Conservation (phyloP, 2,113 vertebrate species). For the Excalfactoria chinensis region DNA sequence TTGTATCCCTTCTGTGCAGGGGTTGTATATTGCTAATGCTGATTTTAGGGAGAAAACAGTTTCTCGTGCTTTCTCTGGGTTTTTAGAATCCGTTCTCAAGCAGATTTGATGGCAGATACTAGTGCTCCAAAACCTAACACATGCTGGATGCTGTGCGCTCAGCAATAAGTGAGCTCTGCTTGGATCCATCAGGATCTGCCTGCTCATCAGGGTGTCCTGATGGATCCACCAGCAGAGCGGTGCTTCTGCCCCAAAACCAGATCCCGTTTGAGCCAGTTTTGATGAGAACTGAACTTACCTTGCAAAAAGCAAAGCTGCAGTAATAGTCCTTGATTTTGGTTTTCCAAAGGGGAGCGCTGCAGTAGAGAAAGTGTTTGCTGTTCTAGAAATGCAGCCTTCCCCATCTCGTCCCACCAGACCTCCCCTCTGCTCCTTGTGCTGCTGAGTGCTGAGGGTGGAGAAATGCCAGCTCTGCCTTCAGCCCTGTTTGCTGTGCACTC, state of each 20-base stretch:
- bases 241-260: neutral
- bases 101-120: neutral
- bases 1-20: fast-evolving
- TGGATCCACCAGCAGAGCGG: neutral
- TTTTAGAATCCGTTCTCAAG: neutral
- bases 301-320: neutral
- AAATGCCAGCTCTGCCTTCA: fast-evolving
- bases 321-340: neutral
- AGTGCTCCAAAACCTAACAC: fast-evolving
- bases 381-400: neutral
- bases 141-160: fast-evolving
- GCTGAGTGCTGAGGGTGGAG: neutral
- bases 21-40: neutral
- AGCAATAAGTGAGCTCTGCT: neutral
- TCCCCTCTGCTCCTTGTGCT: neutral
- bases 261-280: neutral
- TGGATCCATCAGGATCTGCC: neutral
- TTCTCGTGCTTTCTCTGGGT: neutral
- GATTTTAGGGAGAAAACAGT: neutral
- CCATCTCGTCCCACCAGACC: neutral
- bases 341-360: neutral
- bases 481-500: fast-evolving
- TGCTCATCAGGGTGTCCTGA: neutral
- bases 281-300: neutral
- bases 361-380: neutral